These are phyloP conservation scores for Gorilla gorilla DNA, from an alignment of 2,113 vertebrate species.

Conservation along the genomic window DNA sequence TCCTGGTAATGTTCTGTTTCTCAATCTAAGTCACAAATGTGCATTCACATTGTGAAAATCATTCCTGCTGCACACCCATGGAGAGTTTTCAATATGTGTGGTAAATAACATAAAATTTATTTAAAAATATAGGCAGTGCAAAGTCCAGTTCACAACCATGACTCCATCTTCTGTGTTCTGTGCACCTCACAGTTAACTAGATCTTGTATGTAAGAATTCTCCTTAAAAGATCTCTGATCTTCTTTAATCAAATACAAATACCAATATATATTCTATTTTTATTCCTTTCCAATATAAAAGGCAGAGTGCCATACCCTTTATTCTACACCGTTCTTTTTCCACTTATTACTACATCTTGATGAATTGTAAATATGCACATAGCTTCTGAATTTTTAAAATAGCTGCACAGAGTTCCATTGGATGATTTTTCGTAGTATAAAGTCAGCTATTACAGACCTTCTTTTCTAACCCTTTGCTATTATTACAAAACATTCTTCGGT, in stretches of 20 bases:
- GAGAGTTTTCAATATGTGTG: not conserved
- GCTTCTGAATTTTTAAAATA: not conserved
- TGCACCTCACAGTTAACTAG: not conserved
- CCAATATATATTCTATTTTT: not conserved
- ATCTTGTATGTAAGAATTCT: not conserved
- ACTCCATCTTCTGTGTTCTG: not conserved
- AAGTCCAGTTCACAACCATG: not conserved
- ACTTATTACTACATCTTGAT: not conserved
- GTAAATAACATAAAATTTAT: not conserved
- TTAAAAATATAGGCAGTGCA: not conserved
- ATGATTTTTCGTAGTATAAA: not conserved
- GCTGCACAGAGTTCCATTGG: not conserved
- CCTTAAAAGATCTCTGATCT: not conserved
- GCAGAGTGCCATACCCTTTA: not conserved
- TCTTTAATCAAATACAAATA: not conserved
- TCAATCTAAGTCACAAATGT: not conserved
- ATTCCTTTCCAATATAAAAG: not conserved
- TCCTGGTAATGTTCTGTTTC: not conserved
- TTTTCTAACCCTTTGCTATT: not conserved
- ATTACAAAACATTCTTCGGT: not conserved
- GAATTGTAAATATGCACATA: not conserved
- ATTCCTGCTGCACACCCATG: not conserved
- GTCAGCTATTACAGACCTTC: not conserved
- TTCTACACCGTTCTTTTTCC: not conserved
- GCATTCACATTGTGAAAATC: not conserved